phyloP scores from a whole-genome alignment of 23 tunicate species.

The Ciona savignyi region DNA sequence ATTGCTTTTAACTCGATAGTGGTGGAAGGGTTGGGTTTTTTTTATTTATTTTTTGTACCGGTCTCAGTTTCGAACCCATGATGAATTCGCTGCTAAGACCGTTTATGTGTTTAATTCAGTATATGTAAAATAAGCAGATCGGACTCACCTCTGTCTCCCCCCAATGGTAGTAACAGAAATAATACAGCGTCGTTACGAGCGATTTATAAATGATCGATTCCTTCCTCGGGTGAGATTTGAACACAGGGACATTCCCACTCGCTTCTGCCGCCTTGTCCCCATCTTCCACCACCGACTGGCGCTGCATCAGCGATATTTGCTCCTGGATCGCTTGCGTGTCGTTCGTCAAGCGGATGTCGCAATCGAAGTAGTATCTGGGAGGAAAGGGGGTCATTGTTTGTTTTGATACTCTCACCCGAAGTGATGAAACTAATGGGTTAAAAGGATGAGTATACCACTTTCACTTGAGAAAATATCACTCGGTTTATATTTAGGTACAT shows the following conservation, averaged over 20 bases:
- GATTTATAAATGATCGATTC: conserved; percentile 54
- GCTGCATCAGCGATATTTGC: conserved; percentile 47
- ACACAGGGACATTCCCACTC: conserved; percentile 35
- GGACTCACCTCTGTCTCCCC: conserved; percentile 69
- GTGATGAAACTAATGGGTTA: too few relatives aligned
- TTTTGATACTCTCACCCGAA: too few relatives aligned
- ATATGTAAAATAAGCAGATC: not conserved
- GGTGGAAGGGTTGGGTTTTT: too few relatives aligned
- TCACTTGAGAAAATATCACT: too few relatives aligned
- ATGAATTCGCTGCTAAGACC: too few relatives aligned
- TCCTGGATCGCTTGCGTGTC: conserved; percentile 63
- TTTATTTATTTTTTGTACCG: too few relatives aligned
- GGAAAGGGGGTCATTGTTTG: too few relatives aligned
- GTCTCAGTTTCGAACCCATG: too few relatives aligned
- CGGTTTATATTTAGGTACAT: too few relatives aligned
- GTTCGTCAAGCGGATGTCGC: conserved; percentile 41
- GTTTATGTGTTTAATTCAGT: too few relatives aligned
- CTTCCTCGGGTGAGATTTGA: conserved; percentile 72
- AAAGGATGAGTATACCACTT: too few relatives aligned
- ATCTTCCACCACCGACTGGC: conserved; percentile 73
- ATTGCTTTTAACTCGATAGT: too few relatives aligned
- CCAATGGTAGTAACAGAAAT: conserved; percentile 89
- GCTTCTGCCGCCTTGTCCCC: conserved; percentile 47
- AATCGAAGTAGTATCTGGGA: conserved; percentile 71
- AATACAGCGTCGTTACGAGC: conserved; percentile 42